Percentiles rank a stretch among this genome's conserved stretches.
phyloP scores from a whole-genome alignment of 2,113 vertebrate species.

The Epinephelus moara region DNA sequence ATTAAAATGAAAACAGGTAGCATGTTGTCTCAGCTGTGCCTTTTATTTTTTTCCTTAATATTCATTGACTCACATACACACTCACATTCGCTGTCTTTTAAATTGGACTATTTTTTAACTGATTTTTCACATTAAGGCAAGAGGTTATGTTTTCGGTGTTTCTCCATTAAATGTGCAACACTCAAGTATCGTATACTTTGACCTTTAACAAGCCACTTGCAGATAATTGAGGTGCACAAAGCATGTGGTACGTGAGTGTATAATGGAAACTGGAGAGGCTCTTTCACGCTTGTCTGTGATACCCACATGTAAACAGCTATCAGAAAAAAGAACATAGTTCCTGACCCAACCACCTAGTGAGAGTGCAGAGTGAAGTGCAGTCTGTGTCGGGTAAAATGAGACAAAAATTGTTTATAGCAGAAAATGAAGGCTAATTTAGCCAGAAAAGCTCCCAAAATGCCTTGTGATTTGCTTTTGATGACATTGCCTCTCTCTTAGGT shows the following conservation, averaged over 20 bases:
- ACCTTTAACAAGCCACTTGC: neutral
- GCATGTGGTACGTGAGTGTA: constrained; percentile 13
- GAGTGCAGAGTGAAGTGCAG: constrained; percentile 15
- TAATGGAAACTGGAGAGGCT: constrained; percentile 45
- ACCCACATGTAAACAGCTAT: constrained; percentile 53
- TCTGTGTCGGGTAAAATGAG: constrained; percentile 18
- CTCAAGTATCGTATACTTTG: constrained; percentile 9
- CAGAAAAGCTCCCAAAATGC: neutral
- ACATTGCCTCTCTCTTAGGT: neutral
- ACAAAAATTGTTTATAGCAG: constrained; percentile 36
- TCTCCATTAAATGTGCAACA: neutral
- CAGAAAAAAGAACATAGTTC: constrained; percentile 28
- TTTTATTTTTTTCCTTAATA: neutral
- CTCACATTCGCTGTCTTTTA: neutral
- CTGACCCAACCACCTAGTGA: constrained; percentile 27
- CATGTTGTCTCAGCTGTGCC: neutral
- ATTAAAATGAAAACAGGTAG: neutral
- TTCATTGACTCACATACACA: neutral
- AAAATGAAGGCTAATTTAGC: constrained; percentile 13
- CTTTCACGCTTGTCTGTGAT: constrained; percentile 30
- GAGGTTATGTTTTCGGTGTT: neutral
- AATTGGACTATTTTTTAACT: neutral
- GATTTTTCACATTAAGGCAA: constrained; percentile 27
- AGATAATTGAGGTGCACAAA: constrained; percentile 33
- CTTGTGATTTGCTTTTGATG: neutral